Conservation (phyloP, 2,888 invertebrate genomes). For the Caenorhabditis wallacei region DNA sequence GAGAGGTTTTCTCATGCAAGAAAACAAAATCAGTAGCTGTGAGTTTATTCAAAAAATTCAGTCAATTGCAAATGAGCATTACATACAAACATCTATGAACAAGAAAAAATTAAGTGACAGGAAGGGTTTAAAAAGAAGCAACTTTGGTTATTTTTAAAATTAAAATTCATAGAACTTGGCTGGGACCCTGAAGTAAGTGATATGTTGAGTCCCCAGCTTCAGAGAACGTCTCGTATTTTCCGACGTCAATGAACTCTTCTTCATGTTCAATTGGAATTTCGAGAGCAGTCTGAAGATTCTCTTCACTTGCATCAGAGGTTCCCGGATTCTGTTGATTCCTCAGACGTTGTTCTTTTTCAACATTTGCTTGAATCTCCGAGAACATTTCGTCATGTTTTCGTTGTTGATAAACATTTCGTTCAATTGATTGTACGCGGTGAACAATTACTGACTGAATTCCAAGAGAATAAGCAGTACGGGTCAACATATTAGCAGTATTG, state of each 20-base stretch:
- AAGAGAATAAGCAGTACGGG: constrained; percentile 53
- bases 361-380: constrained; percentile 29
- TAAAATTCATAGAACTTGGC: constrained; percentile 17
- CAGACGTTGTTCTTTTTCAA: constrained; percentile 37
- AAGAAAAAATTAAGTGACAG: background rate
- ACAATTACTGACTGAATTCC: constrained; percentile 53
- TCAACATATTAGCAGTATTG: constrained; percentile 34
- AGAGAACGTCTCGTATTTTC: constrained; percentile 32
- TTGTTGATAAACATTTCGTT: constrained; percentile 48
- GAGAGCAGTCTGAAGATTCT: constrained; percentile 26
- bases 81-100: constrained; percentile 13
- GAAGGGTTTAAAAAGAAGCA: background rate
- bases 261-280: constrained; percentile 23
- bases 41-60: too few species aligned
- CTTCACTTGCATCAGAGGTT: background rate
- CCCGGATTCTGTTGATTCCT: background rate
- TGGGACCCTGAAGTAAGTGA: constrained; percentile 13
- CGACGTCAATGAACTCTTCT: constrained; percentile 35
- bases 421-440: constrained; percentile 64
- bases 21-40: too few species aligned
- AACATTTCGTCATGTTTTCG: constrained; percentile 53
- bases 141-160: background rate
- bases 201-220: constrained; percentile 20
- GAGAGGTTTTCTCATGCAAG: too few species aligned
- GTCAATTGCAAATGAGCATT: background rate